Percentiles rank a stretch among this genome's conserved stretches.
phyloP scores from a whole-genome alignment of 2,113 vertebrate species.

The Prunella fulvescens region DNA sequence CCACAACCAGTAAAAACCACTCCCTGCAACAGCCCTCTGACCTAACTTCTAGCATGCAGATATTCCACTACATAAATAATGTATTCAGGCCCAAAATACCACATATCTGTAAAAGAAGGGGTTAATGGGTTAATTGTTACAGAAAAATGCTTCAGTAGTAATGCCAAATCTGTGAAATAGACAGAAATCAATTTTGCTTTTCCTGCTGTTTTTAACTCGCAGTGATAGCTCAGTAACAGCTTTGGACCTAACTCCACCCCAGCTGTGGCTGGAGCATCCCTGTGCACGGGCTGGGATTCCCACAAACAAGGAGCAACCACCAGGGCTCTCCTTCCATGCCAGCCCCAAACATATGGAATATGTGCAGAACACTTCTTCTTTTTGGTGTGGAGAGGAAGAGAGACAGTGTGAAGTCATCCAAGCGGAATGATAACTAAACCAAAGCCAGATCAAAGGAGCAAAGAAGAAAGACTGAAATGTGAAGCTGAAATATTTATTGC shows the following conservation, averaged over 20 bases:
- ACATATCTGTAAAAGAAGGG: accelerated
- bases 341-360: conserved; percentile 27
- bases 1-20: not conserved
- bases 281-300: not conserved
- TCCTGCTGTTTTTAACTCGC: not conserved
- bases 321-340: not conserved
- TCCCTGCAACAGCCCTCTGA: not conserved
- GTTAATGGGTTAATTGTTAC: not conserved
- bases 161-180: not conserved
- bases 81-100: not conserved
- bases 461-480: conserved; percentile 84
- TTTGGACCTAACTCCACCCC: not conserved
- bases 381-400: conserved; percentile 66
- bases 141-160: not conserved
- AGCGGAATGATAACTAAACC: conserved; percentile 90
- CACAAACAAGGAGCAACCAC: not conserved
- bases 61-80: not conserved
- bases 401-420: conserved; percentile 80
- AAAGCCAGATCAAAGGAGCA: conserved; percentile 87
- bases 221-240: not conserved
- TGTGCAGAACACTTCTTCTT: conserved; percentile 45
- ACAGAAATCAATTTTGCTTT: not conserved
- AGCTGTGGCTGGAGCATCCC: not conserved
- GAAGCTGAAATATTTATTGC: conserved; percentile 91
- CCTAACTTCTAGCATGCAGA: not conserved